phyloP scores from a whole-genome alignment of 2,113 vertebrate genomes.

The Anoplopoma fimbria region DNA sequence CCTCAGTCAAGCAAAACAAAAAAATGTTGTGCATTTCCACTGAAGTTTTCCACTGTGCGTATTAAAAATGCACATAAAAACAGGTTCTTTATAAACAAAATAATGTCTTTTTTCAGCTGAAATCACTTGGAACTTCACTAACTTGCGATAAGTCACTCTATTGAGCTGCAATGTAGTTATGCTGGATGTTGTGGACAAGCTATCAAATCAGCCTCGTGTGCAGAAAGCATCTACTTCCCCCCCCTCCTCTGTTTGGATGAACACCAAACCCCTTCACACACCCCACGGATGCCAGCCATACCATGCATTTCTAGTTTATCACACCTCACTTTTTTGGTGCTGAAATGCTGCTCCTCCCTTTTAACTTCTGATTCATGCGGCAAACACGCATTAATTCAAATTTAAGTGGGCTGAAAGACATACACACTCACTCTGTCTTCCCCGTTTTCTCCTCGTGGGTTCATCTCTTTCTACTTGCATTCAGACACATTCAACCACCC shows the following conservation, averaged over 20 bases:
- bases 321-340: slow-evolving; percentile 28
- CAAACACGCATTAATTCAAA: neutral
- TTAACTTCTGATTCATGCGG: slow-evolving; percentile 18
- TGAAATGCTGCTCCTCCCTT: slow-evolving; percentile 18
- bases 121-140: neutral
- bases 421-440: neutral
- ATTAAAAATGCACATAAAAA: neutral
- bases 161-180: neutral
- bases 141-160: neutral
- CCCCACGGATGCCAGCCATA: slow-evolving; percentile 63
- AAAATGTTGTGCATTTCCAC: no score
- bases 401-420: slow-evolving; percentile 7
- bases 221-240: slow-evolving; percentile 27
- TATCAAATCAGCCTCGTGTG: slow-evolving; percentile 5
- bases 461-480: slow-evolving; percentile 7
- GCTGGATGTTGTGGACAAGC: neutral
- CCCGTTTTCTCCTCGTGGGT: neutral
- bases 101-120: neutral
- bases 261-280: slow-evolving; percentile 58
- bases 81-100: neutral
- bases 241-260: slow-evolving; percentile 46
- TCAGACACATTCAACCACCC: slow-evolving; percentile 44
- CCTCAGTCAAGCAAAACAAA: no score
- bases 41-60: neutral
- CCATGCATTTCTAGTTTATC: slow-evolving; percentile 63